Evolutionary conservation across 2,888 invertebrate species (phyloP).

Genomic region (Drosophila kuntzei): DNA sequence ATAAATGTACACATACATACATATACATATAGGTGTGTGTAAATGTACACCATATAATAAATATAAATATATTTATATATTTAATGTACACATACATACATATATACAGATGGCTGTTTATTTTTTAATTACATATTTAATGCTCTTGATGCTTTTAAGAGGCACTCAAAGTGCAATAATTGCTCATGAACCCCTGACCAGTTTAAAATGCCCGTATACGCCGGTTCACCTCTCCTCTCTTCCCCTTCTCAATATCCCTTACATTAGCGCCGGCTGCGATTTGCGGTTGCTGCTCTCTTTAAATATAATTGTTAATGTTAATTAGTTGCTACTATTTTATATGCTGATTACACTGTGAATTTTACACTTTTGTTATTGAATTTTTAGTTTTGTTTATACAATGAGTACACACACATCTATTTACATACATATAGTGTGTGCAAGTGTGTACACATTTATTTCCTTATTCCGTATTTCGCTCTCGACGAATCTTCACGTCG

Average conservation of each 20-base stretch:
- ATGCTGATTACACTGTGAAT: constrained; percentile 31
- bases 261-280: constrained; percentile 14
- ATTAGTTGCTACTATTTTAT: constrained; percentile 37
- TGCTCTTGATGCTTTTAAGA: constrained; percentile 55
- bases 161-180: constrained; percentile 72
- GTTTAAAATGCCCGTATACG: constrained; percentile 32
- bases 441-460: constrained; percentile 37
- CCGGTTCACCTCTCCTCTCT: neutral
- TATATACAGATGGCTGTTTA: constrained; percentile 26
- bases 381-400: constrained; percentile 29
- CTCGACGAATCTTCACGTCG: constrained; percentile 19
- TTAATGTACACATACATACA: too few species aligned
- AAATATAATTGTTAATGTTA: constrained; percentile 37
- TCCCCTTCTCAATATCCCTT: neutral
- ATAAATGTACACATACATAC: neutral
- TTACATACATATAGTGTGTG: neutral
- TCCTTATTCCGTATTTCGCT: constrained; percentile 38
- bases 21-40: constrained; percentile 11
- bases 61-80: constrained; percentile 10
- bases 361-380: constrained; percentile 25
- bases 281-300: constrained; percentile 22
- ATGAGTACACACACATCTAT: constrained; percentile 8
- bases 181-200: constrained; percentile 68
- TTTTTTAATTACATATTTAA: constrained; percentile 55
- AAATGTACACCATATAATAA: neutral